phyloP scores from a whole-genome alignment of 2,113 vertebrate species.

The Oncorhynchus tshawytscha region DNA sequence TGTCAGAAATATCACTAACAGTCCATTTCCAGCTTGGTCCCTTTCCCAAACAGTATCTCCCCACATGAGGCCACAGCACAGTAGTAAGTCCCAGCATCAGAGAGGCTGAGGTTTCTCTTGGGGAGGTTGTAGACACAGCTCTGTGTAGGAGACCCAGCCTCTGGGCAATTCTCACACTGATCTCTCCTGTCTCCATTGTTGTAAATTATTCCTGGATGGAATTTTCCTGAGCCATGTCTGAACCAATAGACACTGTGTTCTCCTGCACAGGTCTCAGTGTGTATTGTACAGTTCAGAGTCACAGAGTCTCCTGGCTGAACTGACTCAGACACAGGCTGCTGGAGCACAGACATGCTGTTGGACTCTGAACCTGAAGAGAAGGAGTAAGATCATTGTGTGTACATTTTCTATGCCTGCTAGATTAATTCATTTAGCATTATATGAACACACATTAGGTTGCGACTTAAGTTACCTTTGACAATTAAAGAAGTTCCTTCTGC shows the following conservation, averaged over 20 bases:
- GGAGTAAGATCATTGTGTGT: too few relatives aligned
- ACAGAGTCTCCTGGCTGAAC: slow-evolving; percentile 13
- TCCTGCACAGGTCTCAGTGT: background rate
- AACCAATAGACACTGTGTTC: slow-evolving; percentile 18
- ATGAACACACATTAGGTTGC: too few relatives aligned
- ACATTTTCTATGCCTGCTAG: too few relatives aligned
- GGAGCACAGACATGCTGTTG: background rate
- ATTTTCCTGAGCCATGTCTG: slow-evolving; percentile 4
- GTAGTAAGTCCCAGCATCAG: too few relatives aligned
- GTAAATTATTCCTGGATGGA: background rate
- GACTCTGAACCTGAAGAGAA: too few relatives aligned
- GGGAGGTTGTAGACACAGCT: too few relatives aligned
- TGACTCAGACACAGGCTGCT: background rate
- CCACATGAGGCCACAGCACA: background rate
- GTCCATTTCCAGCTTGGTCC: background rate
- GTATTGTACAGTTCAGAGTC: slow-evolving; percentile 12
- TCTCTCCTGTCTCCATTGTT: too few relatives aligned
- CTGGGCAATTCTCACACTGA: too few relatives aligned
- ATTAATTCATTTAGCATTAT: too few relatives aligned
- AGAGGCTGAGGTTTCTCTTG: too few relatives aligned
- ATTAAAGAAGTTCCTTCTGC: slow-evolving; percentile 16
- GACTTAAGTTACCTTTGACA: slow-evolving; percentile 6
- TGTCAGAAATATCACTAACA: background rate
- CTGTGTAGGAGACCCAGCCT: too few relatives aligned
- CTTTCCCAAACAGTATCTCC: slow-evolving; percentile 17